phyloP scores from a whole-genome alignment of 2,113 vertebrate species.

The Sphaerodactylus townsendi region DNA sequence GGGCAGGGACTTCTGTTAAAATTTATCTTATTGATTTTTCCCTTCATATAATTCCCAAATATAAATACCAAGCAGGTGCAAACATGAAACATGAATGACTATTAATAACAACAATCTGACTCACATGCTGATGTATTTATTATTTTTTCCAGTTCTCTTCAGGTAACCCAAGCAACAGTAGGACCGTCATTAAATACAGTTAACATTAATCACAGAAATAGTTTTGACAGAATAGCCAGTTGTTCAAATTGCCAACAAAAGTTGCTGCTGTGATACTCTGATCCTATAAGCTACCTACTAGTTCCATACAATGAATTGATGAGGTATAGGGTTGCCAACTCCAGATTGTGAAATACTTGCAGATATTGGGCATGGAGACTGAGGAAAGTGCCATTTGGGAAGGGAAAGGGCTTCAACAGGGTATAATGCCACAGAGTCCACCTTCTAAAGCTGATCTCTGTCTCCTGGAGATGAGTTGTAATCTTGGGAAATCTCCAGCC shows the following conservation, averaged over 20 bases:
- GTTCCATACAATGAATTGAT: background rate
- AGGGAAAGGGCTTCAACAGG: too few relatives aligned
- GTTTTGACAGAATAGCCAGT: background rate
- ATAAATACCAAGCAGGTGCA: background rate
- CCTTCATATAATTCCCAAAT: slow-evolving; percentile 25
- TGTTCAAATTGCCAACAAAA: background rate
- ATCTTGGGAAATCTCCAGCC: too few relatives aligned
- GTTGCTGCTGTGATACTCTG: background rate
- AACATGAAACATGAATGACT: slow-evolving; percentile 12
- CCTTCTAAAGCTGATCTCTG: too few relatives aligned
- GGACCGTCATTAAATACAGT: background rate
- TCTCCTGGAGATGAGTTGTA: too few relatives aligned
- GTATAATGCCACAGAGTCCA: too few relatives aligned
- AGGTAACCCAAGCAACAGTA: background rate
- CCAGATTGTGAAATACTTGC: too few relatives aligned
- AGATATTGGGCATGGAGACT: too few relatives aligned
- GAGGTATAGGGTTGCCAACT: background rate
- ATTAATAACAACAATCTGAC: background rate
- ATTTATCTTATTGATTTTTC: background rate
- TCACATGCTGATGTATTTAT: background rate
- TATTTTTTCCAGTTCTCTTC: background rate
- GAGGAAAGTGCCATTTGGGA: too few relatives aligned
- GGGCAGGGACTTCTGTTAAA: background rate
- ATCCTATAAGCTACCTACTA: background rate
- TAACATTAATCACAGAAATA: background rate